These are phyloP conservation scores for Drosophila mayri DNA, from an alignment of 1,140 invertebrate species.

Conservation along the genomic window DNA sequence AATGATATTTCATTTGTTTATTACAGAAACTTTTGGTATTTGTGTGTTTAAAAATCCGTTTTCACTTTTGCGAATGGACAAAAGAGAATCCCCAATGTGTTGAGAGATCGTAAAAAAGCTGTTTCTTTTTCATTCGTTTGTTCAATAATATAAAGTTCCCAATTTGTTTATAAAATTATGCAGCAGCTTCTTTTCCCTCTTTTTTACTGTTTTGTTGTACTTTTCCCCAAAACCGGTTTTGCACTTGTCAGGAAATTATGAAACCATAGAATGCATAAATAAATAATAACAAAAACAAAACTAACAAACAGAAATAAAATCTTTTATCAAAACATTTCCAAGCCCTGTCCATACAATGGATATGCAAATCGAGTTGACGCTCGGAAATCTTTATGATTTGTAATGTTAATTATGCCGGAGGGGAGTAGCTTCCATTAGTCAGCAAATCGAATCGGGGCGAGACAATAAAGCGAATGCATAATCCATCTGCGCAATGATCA, in stretches of 20 bases:
- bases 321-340: slow-evolving; percentile 40
- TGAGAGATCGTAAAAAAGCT: slow-evolving; percentile 45
- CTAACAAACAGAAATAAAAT: slow-evolving; percentile 50
- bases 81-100: slow-evolving; percentile 31
- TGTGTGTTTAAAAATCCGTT: slow-evolving; percentile 50
- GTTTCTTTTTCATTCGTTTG: slow-evolving; percentile 3
- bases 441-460: slow-evolving; percentile 50
- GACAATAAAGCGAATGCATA: slow-evolving; percentile 65
- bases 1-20: slow-evolving; percentile 49
- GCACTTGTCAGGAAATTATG: slow-evolving; percentile 69
- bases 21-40: slow-evolving; percentile 30
- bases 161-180: slow-evolving; percentile 60
- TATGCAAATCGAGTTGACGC: slow-evolving; percentile 64
- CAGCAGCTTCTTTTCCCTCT: slow-evolving; percentile 11
- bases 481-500: slow-evolving; percentile 16
- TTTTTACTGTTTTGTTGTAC: slow-evolving; percentile 1
- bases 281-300: slow-evolving; percentile 58
- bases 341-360: slow-evolving; percentile 46
- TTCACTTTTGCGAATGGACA: slow-evolving; percentile 75
- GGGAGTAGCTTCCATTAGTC: slow-evolving; percentile 62
- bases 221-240: slow-evolving; percentile 60
- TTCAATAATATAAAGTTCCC: slow-evolving; percentile 16
- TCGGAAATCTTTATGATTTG: slow-evolving; percentile 72
- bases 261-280: slow-evolving; percentile 72
- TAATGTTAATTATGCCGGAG: slow-evolving; percentile 73